Conservation (phyloP, 2,797 vertebrate species). For the Pelochelys cantorii region DNA sequence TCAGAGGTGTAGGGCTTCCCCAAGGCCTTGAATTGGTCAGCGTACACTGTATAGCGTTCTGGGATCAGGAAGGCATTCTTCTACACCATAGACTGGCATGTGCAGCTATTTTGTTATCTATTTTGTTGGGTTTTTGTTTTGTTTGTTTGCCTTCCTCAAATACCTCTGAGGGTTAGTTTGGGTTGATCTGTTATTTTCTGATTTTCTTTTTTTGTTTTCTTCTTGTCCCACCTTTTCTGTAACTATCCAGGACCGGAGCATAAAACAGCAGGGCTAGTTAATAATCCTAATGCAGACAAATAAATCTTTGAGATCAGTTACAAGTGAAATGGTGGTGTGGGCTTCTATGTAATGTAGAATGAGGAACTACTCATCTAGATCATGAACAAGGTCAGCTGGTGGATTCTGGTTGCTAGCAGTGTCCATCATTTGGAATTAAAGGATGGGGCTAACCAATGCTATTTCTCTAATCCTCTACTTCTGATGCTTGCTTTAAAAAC, state of each 20-base stretch:
- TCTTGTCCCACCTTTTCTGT: background rate
- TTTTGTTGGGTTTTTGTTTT: background rate
- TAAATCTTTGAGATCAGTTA: background rate
- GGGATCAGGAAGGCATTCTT: background rate
- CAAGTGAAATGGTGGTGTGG: background rate
- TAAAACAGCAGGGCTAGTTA: background rate
- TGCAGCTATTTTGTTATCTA: background rate
- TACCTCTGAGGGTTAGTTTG: background rate
- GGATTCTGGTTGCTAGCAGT: background rate
- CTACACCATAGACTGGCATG: background rate
- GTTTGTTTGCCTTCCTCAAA: background rate
- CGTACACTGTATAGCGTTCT: background rate
- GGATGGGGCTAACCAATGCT: background rate
- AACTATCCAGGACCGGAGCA: background rate
- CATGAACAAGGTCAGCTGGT: background rate
- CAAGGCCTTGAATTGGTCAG: background rate
- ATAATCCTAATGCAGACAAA: background rate
- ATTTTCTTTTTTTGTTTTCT: background rate
- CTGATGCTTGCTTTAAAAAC: background rate
- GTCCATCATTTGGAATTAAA: background rate
- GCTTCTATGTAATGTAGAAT: background rate
- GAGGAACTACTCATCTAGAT: background rate
- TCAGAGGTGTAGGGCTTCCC: background rate
- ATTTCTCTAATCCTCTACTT: background rate
- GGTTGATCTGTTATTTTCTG: background rate